Percentiles rank a stretch among this genome's conserved stretches.
Evolutionary conservation across 2,113 vertebrate species (phyloP).

Genomic region (Eidolon helvum): DNA sequence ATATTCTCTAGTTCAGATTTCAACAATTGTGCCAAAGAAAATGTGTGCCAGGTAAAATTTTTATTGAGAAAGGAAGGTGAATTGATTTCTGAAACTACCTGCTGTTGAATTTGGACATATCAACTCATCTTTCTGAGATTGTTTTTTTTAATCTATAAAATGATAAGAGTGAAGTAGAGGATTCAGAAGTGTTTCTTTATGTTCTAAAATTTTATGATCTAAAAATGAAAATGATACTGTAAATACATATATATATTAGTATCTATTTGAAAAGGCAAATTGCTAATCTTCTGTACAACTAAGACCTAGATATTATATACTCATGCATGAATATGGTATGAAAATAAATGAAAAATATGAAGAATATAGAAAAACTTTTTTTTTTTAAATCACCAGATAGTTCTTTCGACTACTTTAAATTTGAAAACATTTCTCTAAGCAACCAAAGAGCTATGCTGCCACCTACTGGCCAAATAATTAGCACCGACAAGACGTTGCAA

Average conservation of each 20-base stretch:
- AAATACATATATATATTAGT: background rate
- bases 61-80: background rate
- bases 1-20: background rate
- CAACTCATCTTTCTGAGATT: background rate
- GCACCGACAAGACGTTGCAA: background rate
- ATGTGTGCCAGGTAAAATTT: background rate
- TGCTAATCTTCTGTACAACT: background rate
- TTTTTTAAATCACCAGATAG: background rate
- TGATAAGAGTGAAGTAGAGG: background rate
- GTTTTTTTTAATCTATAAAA: background rate
- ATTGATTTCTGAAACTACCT: background rate
- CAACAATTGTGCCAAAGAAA: background rate
- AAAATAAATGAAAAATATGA: constrained; percentile 3
- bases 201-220: background rate
- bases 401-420: background rate
- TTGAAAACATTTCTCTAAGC: background rate
- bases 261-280: background rate
- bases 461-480: constrained; percentile 75
- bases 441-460: constrained; percentile 82
- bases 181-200: background rate
- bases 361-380: background rate
- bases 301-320: background rate
- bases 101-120: background rate
- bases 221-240: background rate
- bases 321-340: background rate